Percentiles rank a stretch among this genome's conserved stretches.
These are phyloP conservation scores for Eulemur coronatus DNA, from an alignment of 2,797 vertebrate species.

Conservation along the genomic window DNA sequence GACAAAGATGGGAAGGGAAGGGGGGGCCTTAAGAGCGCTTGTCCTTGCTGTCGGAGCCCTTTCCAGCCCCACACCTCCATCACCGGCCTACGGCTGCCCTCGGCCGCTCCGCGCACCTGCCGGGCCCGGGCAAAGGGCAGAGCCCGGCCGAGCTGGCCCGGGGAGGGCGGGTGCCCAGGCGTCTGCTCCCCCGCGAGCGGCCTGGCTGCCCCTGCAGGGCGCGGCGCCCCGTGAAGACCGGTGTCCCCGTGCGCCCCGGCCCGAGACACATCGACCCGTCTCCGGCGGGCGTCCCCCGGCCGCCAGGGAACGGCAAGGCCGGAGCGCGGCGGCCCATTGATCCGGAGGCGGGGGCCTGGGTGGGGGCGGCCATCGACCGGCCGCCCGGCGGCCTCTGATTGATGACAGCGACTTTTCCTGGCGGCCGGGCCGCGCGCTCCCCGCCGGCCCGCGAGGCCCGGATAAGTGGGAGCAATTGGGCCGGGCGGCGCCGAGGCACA, in stretches of 20 bases:
- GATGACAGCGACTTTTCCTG: conserved; percentile 79
- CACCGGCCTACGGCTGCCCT: not conserved
- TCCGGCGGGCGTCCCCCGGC: not conserved
- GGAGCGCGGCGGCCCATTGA: not conserved
- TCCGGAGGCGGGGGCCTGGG: not conserved
- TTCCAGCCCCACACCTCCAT: not conserved
- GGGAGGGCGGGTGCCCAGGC: not conserved
- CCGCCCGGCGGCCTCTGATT: conserved; percentile 73
- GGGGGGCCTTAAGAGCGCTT: not conserved
- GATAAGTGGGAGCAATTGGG: conserved; percentile 89
- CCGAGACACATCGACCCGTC: not conserved
- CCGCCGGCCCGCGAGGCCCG: conserved; percentile 79
- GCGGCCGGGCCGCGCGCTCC: conserved; percentile 80
- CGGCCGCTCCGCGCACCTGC: too few relatives aligned
- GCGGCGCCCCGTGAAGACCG: not conserved
- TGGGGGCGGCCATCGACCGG: conserved; percentile 75
- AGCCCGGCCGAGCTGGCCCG: not conserved
- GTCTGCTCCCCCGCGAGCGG: not conserved
- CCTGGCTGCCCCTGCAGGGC: rapidly evolving
- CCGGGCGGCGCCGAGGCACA: conserved; percentile 86
- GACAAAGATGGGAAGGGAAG: too few relatives aligned
- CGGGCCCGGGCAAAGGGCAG: rapidly evolving
- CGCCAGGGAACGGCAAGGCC: not conserved
- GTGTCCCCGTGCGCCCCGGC: not conserved
- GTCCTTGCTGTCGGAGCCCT: rapidly evolving